A percentile compares a stretch with the other conserved stretches of the same genome.
Evolutionary conservation across 2,113 vertebrate genomes (phyloP).

Genomic region (Sander lucioperca): DNA sequence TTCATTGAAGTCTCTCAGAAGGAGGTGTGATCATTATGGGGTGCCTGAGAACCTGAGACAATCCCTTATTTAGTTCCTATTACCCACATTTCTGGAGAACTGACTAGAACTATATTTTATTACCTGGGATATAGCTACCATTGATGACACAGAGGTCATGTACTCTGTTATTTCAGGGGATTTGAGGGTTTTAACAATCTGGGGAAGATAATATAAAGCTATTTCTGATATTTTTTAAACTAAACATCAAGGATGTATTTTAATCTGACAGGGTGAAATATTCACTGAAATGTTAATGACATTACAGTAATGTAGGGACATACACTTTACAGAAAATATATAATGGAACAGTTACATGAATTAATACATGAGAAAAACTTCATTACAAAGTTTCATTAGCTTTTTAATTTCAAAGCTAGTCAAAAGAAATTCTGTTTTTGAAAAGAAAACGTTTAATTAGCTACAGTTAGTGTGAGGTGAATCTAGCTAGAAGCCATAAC

Average conservation of each 20-base stretch:
- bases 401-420: not conserved
- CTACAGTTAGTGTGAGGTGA: not conserved
- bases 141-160: not conserved
- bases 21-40: slow-evolving; percentile 47
- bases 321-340: not conserved
- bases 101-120: not conserved
- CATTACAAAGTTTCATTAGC: not conserved
- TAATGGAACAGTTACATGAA: not conserved
- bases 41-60: slow-evolving; percentile 32
- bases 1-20: slow-evolving; percentile 54
- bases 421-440: no score
- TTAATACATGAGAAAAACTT: not conserved
- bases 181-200: not conserved
- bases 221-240: not conserved
- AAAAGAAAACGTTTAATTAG: not conserved
- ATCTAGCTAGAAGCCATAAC: not conserved
- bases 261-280: not conserved
- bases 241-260: not conserved
- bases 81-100: slow-evolving; percentile 4
- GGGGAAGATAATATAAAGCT: not conserved
- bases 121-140: not conserved
- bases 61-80: slow-evolving; percentile 12
- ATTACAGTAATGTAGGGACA: not conserved
- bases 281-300: not conserved
- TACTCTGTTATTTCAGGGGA: not conserved